A percentile compares a stretch with the other conserved stretches of the same genome.
Conservation (phyloP, 2,888 invertebrate species). For the Drosophila kuntzei region DNA sequence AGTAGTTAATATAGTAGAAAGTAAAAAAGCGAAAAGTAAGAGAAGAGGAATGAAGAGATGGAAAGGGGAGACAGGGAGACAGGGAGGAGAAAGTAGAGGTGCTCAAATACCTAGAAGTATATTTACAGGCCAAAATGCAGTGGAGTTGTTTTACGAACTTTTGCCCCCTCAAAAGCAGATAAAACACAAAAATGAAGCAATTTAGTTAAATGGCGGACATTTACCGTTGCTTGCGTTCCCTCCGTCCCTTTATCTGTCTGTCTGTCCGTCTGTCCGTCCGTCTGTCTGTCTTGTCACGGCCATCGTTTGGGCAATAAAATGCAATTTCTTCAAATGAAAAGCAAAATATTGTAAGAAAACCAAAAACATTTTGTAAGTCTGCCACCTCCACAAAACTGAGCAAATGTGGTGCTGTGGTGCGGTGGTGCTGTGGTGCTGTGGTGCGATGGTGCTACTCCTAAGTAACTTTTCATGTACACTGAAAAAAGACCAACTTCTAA, state of each 20-base stretch:
- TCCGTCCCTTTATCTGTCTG: too few relatives aligned
- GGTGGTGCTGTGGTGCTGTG: not conserved
- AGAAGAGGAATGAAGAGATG: not conserved
- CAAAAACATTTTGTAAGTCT: slow-evolving; percentile 23
- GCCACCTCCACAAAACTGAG: slow-evolving; percentile 9
- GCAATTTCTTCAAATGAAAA: slow-evolving; percentile 37
- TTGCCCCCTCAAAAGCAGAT: slow-evolving; percentile 10
- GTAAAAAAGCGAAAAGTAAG: not conserved
- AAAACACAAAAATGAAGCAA: slow-evolving; percentile 31
- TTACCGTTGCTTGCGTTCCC: slow-evolving; percentile 13
- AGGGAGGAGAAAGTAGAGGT: not conserved
- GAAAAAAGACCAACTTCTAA: too few relatives aligned
- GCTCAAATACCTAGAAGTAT: slow-evolving; percentile 4
- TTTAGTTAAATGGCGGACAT: slow-evolving; percentile 38
- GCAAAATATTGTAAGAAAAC: slow-evolving; percentile 7
- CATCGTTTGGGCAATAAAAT: slow-evolving; percentile 29
- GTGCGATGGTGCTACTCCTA: slow-evolving; percentile 15
- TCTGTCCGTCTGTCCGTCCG: not conserved
- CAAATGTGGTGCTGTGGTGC: not conserved
- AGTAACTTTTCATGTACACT: slow-evolving; percentile 59
- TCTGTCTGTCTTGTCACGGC: slow-evolving; percentile 9
- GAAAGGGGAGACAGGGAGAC: not conserved
- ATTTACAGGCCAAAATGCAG: slow-evolving; percentile 10
- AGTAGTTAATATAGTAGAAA: slow-evolving; percentile 6
- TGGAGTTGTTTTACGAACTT: slow-evolving; percentile 5